Base-by-base conservation (phyloP, 2,888 invertebrate species). In the Sinhomidia bicolor region DNA sequence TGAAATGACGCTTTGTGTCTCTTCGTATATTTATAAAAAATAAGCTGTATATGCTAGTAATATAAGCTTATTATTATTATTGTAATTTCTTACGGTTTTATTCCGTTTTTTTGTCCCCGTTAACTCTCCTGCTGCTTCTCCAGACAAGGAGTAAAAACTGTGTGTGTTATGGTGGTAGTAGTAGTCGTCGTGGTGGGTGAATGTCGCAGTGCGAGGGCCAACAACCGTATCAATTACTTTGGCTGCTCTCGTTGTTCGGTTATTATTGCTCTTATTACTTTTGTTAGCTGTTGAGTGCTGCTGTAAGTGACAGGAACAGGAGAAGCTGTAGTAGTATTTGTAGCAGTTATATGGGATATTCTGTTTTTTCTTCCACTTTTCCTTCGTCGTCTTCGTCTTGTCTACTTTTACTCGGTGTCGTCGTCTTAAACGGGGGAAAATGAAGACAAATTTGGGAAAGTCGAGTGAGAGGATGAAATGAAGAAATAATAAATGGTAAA, bases 151-250 rank as follows among this genome's bases (percentile, higher is more conserved):
- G 44, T 32, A 78, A 71, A 71, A 71, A 76, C 51, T 76, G 51
- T 54, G 54, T 26, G 51, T 54, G 54, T 26, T 23, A 14, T 74
- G 74, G 23, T 36, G 7, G 36, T 36, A 36, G 36, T 36, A 7
- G 36, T 36, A n/a, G n/a, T n/a, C n/a, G n/a, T n/a, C n/a, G n/a
- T n/a, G n/a, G 76, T 76, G 26, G 57, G 44, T 65, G 41, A 47
- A 81, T 81, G 81, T 81, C 81, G 81, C 81, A 76, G 76, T 68
- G 68, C 71, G 29, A 71, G 82, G 81, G 71, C 82, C 82, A 83
- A 83, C 68, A 83, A 71, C 71, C 82, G 68, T 65, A 83, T 83
- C 82, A 83, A 83, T 83, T 83, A 71, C 54, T 68, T 65, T 54
- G 7, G 17, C 51, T 51, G 68, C 29, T 74, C 74, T 32, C 32